phyloP scores from a whole-genome alignment of 92 coral and sea anemone species.

The Palythoa grandis region DNA sequence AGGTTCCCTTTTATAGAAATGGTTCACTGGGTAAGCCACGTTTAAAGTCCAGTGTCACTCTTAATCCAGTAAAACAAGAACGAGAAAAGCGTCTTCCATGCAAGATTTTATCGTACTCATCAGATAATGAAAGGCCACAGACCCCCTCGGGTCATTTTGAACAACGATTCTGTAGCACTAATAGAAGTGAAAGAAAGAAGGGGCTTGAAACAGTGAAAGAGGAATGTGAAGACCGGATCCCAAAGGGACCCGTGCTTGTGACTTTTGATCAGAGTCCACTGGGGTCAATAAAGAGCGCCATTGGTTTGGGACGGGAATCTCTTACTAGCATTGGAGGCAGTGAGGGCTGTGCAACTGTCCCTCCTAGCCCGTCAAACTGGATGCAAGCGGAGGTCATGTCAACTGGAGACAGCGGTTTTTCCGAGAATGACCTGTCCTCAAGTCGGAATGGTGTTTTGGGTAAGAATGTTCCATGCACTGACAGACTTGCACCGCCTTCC shows the following conservation, averaged over 20 bases:
- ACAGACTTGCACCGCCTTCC: neutral
- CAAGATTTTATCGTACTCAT: conserved; percentile 8
- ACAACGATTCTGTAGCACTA: neutral
- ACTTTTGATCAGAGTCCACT: conserved; percentile 9
- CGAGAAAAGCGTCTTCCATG: conserved; percentile 29
- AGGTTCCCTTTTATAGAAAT: conserved; percentile 28
- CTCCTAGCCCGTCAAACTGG: conserved; percentile 18
- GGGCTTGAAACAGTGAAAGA: conserved; percentile 12
- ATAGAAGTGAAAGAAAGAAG: neutral
- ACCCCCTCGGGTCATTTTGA: conserved; percentile 40
- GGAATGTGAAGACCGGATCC: conserved; percentile 4
- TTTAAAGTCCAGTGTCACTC: conserved; percentile 17
- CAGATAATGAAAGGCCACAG: conserved; percentile 11
- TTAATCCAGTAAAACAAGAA: conserved; percentile 15
- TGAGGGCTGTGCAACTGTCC: conserved; percentile 9
- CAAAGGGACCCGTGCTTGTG: conserved; percentile 30
- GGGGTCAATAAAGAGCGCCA: neutral
- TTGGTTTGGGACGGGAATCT: conserved; percentile 11
- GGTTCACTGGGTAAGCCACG: conserved; percentile 27
- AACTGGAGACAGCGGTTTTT: conserved; percentile 38
- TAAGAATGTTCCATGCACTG: neutral
- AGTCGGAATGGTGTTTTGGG: conserved; percentile 13
- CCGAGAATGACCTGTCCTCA: conserved; percentile 6
- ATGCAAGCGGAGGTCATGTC: conserved; percentile 28
- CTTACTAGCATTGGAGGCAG: conserved; percentile 23